phyloP scores from a whole-genome alignment of 2,797 vertebrate genomes.

The Anabacerthia variegaticeps region DNA sequence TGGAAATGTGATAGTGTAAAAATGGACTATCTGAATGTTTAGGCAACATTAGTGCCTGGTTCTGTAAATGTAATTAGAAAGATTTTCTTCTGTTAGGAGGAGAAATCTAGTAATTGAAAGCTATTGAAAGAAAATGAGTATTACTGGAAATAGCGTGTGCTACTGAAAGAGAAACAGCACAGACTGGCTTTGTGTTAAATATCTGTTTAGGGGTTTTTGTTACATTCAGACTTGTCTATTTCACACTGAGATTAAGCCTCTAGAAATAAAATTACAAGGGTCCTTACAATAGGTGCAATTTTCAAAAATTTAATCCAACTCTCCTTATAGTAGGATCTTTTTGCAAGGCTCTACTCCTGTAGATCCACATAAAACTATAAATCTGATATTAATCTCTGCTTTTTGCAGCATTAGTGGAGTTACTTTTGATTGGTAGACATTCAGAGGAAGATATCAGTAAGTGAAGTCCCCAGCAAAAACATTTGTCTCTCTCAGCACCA shows the following conservation, averaged over 20 bases:
- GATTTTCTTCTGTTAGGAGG: background rate
- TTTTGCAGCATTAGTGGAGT: background rate
- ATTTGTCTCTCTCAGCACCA: background rate
- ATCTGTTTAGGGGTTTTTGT: background rate
- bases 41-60: background rate
- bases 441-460: background rate
- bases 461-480: background rate
- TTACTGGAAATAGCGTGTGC: background rate
- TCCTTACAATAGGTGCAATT: background rate
- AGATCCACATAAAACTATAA: background rate
- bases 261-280: background rate
- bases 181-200: background rate
- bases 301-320: background rate
- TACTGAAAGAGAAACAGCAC: background rate
- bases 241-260: background rate
- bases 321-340: background rate
- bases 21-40: background rate
- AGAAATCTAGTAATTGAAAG: background rate
- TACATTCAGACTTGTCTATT: background rate
- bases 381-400: background rate
- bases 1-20: background rate
- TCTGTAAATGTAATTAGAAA: background rate
- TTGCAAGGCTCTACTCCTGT: background rate
- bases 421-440: background rate
- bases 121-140: background rate